Evolutionary conservation across 2,888 invertebrate genomes (phyloP).

Genomic region (Chironomus riparius): DNA sequence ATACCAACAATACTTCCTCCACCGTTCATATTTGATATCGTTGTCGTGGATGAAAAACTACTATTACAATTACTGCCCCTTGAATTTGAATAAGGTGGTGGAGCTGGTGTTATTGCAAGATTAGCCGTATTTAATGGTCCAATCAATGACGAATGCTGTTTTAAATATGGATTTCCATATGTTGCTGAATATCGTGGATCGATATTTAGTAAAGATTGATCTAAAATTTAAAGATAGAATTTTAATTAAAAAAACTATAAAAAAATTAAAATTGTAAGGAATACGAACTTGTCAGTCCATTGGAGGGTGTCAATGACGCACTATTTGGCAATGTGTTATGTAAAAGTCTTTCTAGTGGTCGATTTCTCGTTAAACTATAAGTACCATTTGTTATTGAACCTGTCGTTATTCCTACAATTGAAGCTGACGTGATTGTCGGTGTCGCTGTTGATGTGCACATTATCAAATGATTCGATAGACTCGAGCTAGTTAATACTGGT

Average conservation of each 20-base stretch:
- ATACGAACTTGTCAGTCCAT: slow-evolving; percentile 3
- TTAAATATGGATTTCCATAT: slow-evolving; percentile 80
- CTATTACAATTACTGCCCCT: slow-evolving; percentile 30
- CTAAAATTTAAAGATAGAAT: slow-evolving; percentile 30
- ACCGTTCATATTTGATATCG: slow-evolving; percentile 26
- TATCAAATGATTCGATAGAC: slow-evolving; percentile 43
- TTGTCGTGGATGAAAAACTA: slow-evolving; percentile 24
- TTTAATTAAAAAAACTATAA: background rate
- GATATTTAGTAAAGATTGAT: slow-evolving; percentile 44
- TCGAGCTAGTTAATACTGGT: slow-evolving; percentile 40
- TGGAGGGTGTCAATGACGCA: background rate
- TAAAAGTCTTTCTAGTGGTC: background rate
- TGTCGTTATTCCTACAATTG: slow-evolving; percentile 22
- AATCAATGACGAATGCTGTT: slow-evolving; percentile 50
- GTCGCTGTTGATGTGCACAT: slow-evolving; percentile 24
- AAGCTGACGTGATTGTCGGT: slow-evolving; percentile 22
- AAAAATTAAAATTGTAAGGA: background rate
- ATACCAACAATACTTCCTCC: slow-evolving; percentile 23
- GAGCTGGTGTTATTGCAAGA: slow-evolving; percentile 70
- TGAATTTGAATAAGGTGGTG: slow-evolving; percentile 55
- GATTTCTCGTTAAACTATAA: slow-evolving; percentile 21
- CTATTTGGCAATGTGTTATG: slow-evolving; percentile 11
- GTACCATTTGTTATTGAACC: slow-evolving; percentile 22
- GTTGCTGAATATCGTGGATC: slow-evolving; percentile 81
- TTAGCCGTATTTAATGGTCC: slow-evolving; percentile 60